Percentiles rank a stretch among this genome's conserved stretches.
phyloP scores from a whole-genome alignment of 2,888 invertebrate genomes.

The Nymphalis polychloros region DNA sequence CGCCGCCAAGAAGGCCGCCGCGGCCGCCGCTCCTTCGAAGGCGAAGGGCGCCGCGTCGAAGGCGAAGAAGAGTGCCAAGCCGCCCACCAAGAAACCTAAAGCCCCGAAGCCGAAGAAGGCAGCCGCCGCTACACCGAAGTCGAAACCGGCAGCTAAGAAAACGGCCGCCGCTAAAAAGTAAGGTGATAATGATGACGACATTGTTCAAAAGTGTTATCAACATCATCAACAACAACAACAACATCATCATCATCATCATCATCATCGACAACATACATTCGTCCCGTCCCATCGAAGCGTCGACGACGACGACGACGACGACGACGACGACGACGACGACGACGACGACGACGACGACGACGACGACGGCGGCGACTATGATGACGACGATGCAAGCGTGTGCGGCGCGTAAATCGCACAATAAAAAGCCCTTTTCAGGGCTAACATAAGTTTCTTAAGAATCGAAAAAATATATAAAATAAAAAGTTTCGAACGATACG shows the following conservation, averaged over 20 bases:
- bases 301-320: not conserved
- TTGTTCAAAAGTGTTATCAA: not conserved
- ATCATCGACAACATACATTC: not conserved
- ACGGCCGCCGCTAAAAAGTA: no score
- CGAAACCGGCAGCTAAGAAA: no score
- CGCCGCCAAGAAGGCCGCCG: no score
- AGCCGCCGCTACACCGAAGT: no score
- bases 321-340: no score
- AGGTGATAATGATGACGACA: conserved; percentile 3
- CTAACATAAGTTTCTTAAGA: no score
- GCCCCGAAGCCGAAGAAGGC: conserved; percentile 62
- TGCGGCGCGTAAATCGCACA: not conserved
- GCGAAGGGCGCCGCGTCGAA: conserved; percentile 49
- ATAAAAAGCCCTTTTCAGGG: conserved; percentile 6
- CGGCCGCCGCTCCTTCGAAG: conserved; percentile 44
- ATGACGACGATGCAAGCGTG: not conserved
- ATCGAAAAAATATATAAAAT: no score
- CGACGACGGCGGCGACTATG: no score
- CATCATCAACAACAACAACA: not conserved
- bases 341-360: no score
- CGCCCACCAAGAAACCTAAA: conserved; percentile 60
- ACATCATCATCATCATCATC: no score
- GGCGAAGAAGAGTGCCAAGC: conserved; percentile 56
- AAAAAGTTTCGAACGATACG: no score
- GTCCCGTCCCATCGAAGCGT: not conserved